Percentiles rank a stretch among this genome's conserved stretches.
These are phyloP conservation scores for Eublepharis macularius DNA, from an alignment of 2,113 vertebrate species.

Conservation along the genomic window DNA sequence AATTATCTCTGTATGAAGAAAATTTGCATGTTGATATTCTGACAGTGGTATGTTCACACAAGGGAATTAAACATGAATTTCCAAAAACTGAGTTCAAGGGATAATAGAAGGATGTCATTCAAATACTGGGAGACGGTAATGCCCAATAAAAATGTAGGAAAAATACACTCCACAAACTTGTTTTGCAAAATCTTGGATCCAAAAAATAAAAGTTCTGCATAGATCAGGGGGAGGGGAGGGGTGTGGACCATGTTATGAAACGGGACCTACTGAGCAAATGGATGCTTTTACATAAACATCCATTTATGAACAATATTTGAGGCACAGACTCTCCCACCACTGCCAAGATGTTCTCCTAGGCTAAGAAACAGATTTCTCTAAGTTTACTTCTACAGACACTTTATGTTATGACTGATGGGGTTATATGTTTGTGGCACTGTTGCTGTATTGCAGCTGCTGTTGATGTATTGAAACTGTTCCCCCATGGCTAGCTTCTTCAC, in stretches of 20 bases:
- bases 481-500: no score
- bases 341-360: background rate
- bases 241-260: background rate
- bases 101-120: constrained; percentile 61
- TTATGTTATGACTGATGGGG: no score
- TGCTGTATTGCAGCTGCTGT: no score
- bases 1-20: background rate
- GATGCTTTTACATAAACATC: background rate
- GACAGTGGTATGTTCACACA: background rate
- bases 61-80: constrained; percentile 47
- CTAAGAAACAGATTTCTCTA: background rate
- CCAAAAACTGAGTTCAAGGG: constrained; percentile 45
- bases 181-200: background rate
- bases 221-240: background rate
- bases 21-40: constrained; percentile 12
- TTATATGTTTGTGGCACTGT: background rate
- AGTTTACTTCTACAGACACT: background rate
- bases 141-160: constrained; percentile 33
- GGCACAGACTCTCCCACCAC: constrained; percentile 5
- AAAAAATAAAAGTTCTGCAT: background rate
- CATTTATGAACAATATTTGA: no score
- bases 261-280: background rate
- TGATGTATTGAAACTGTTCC: no score
- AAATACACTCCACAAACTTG: constrained; percentile 21
- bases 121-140: constrained; percentile 45